Evolutionary conservation across 2,888 invertebrate species (phyloP), one percentile per base, ranked within the genome.

Genomic region (Rotaria sp.): DNA sequence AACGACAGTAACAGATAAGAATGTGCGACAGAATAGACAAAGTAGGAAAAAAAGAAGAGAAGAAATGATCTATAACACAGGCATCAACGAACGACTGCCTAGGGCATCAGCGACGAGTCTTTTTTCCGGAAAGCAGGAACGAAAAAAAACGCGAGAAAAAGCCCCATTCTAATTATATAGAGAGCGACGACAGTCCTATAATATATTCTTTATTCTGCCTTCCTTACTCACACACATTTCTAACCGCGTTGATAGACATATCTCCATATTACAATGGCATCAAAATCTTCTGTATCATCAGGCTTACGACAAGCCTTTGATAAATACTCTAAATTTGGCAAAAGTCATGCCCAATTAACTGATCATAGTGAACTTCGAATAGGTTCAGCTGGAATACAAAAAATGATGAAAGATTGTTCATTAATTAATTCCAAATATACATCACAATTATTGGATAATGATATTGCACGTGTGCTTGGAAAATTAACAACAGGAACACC

Each of bases 301-400:
- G 67, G 67, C 15, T 41, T 75, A 75, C 75, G 45, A 8, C 38
- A 75, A 41, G 85, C 75, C 18, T 87, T 87, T 67, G 85, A 87
- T 50, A 85, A 87, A 84, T 87, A 87, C 84, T 85, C 85, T n/a
- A 87, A 87, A 80, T 87, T 87, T 84, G 87, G 87, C 35, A 87
- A 85, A 52, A 87, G 84, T 84, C 85, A 85, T 35, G 84, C 84
- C 18, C 87, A 87, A 55, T 24, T 86, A 41, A 41, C 67, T 26
- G 86, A 86, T 74, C 48, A 48, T 21, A 45, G 24, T 48, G 84
- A 59, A 18, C 59, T 85, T 24, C 55, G 87, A 30, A 87, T 87
- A 57, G 85, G 75, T 30, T 80, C 85, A 7, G 50, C 57, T 75
- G 75, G 85, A 57, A 80, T 87, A 26, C 85, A 85, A 45, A 87